Base-by-base conservation (phyloP, 37 sponge, comb jelly and placozoan genomes). In the Halichondria panicea region DNA sequence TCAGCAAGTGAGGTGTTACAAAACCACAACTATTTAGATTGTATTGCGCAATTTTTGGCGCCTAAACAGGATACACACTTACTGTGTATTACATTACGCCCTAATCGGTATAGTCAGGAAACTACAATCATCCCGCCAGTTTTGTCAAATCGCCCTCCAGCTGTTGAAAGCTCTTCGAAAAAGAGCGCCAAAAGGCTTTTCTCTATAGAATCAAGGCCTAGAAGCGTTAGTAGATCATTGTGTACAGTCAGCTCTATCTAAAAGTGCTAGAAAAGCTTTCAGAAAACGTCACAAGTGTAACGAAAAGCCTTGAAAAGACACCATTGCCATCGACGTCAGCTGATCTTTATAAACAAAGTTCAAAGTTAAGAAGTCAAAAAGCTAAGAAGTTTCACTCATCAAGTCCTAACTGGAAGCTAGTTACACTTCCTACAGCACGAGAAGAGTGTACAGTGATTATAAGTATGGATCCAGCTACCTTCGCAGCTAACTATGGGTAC, bases 401-500 rank as follows among this genome's bases (percentile, higher is more conserved):
- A 15, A 48, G 52, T 11, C n/a, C n/a, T n/a, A n/a, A n/a, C n/a
- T n/a, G n/a, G n/a, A n/a, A n/a, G n/a, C n/a, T n/a, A n/a, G n/a
- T n/a, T n/a, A n/a, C n/a, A n/a, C n/a, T n/a, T n/a, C n/a, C n/a
- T n/a, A n/a, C n/a, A n/a, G n/a, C n/a, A n/a, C n/a, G n/a, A n/a
- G n/a, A n/a, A n/a, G n/a, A n/a, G n/a, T n/a, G n/a, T n/a, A n/a
- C n/a, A n/a, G n/a, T n/a, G n/a, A n/a, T 60, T 38, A 22, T n/a
- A 52, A 30, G 8, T 57, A 86, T 86, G 87, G 87, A 86, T 74
- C 81, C 80, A 4, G 37, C 79, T 4, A 15, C 87, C 4, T 86
- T 80, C 40, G 50, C 63, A 30, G 71, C 56, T 31, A 52, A 39
- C 19, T 66, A 63, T 40, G 30, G 30, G 42, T 86, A 79, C 56